Conservation (phyloP, 2,888 invertebrate species). For the Cynaeus angustus region DNA sequence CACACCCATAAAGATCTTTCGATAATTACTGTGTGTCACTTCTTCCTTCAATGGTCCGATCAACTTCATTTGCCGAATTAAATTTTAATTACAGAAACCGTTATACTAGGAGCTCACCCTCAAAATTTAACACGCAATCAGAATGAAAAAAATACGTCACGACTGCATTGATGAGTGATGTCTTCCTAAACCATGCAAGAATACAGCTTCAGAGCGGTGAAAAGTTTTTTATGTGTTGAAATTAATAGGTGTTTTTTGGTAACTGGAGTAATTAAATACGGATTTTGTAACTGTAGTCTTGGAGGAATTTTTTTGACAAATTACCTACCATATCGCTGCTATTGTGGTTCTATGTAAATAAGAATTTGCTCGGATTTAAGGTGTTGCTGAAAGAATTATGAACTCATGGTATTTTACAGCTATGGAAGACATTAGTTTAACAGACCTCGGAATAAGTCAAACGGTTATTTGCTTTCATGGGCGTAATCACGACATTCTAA, state of each 20-base stretch:
- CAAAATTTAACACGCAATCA: neutral
- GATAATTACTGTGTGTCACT: constrained; percentile 30
- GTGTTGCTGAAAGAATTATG: constrained; percentile 18
- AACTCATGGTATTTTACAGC: constrained; percentile 14
- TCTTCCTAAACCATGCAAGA: constrained; percentile 15
- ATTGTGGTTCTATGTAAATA: constrained; percentile 15
- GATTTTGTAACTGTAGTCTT: neutral
- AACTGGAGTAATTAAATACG: neutral
- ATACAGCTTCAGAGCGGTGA: neutral
- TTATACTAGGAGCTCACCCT: neutral
- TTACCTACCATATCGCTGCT: too few relatives aligned
- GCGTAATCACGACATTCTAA: constrained; percentile 5
- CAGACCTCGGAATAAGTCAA: constrained; percentile 15
- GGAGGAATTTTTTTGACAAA: neutral
- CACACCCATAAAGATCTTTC: constrained; percentile 32
- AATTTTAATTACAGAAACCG: neutral
- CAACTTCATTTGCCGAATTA: neutral
- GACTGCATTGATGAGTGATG: constrained; percentile 16
- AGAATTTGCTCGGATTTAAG: constrained; percentile 12
- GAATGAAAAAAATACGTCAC: constrained; percentile 5
- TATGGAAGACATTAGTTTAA: constrained; percentile 19
- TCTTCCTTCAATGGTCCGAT: neutral
- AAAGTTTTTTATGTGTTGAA: neutral
- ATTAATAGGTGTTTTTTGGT: constrained; percentile 17
- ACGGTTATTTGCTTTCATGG: constrained; percentile 16